phyloP scores from a whole-genome alignment of 2,888 invertebrate species.

The Autographa gamma region DNA sequence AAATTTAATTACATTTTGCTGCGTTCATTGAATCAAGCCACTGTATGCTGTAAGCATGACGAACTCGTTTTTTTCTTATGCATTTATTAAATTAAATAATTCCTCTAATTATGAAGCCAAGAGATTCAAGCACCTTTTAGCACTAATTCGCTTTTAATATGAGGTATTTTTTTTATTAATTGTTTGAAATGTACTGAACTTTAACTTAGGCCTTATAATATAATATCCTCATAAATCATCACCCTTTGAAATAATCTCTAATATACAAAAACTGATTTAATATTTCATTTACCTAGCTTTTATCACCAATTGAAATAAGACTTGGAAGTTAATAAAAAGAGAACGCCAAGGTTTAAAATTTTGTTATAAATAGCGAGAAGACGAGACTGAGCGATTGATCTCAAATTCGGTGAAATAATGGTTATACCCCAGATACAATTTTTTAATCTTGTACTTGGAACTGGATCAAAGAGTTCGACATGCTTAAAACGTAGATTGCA shows the following conservation, averaged over 20 bases:
- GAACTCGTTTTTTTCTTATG: background rate
- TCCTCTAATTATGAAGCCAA: background rate
- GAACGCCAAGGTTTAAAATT: background rate
- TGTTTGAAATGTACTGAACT: background rate
- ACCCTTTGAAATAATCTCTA: background rate
- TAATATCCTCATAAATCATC: background rate
- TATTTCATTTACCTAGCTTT: background rate
- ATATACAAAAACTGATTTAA: background rate
- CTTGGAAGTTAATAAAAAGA: background rate
- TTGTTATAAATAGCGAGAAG: background rate
- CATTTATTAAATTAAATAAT: conserved; percentile 5
- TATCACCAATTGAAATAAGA: background rate
- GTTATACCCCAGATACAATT: background rate
- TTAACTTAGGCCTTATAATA: background rate
- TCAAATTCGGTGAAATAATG: background rate
- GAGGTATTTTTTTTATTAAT: background rate
- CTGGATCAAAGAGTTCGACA: background rate
- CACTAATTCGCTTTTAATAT: background rate
- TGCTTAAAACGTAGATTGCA: background rate
- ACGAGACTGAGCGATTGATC: conserved; percentile 3
- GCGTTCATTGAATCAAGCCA: background rate
- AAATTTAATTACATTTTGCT: background rate
- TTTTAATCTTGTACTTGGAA: background rate
- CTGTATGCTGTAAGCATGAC: background rate
- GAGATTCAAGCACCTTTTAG: background rate